Conservation (phyloP, 2,888 invertebrate species). For the Apotomis turbidana region DNA sequence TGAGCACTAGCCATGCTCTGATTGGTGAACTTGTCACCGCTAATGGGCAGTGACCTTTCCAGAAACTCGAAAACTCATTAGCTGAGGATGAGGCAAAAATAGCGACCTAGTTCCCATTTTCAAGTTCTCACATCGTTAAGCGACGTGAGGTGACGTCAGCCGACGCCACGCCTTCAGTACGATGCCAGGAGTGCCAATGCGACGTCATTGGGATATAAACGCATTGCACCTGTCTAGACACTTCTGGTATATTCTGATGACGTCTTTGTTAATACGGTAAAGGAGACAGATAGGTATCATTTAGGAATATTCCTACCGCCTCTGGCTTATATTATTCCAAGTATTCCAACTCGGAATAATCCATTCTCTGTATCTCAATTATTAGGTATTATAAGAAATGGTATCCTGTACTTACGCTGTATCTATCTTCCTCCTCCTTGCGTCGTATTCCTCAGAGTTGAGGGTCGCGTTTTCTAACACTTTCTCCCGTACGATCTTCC, state of each 20-base stretch:
- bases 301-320: too few species aligned
- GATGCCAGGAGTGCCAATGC: slow-evolving; percentile 24
- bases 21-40: slow-evolving; percentile 29
- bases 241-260: slow-evolving; percentile 12
- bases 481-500: too few species aligned
- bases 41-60: slow-evolving; percentile 37
- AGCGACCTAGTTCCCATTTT: slow-evolving; percentile 29
- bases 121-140: slow-evolving; percentile 41
- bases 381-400: too few species aligned
- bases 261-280: not conserved
- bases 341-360: too few species aligned
- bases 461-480: too few species aligned
- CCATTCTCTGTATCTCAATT: too few species aligned
- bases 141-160: slow-evolving; percentile 47
- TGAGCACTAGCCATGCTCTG: slow-evolving; percentile 26
- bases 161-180: slow-evolving; percentile 54
- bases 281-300: not conserved
- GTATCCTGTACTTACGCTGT: too few species aligned
- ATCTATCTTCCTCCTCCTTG: too few species aligned
- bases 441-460: too few species aligned
- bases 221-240: slow-evolving; percentile 24
- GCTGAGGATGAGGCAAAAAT: slow-evolving; percentile 31
- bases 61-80: slow-evolving; percentile 18
- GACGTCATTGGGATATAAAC: slow-evolving; percentile 20
- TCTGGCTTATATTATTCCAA: too few species aligned